Base-by-base conservation (phyloP, 2,888 invertebrate genomes). In the Apotomis turbidana region DNA sequence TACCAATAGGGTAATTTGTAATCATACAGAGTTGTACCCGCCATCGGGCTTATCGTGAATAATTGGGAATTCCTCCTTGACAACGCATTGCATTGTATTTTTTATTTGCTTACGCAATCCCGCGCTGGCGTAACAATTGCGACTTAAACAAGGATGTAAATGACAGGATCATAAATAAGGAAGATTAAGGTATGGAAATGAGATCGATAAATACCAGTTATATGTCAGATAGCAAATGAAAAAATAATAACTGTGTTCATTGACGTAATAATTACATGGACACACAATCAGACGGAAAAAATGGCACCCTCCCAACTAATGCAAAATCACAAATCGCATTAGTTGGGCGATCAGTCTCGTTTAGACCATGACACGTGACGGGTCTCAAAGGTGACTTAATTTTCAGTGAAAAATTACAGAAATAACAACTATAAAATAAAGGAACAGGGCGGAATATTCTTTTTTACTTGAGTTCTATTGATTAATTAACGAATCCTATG, bases 1-100 rank as follows among this genome's bases (percentile, higher is more conserved):
- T 27, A 49, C 49, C 10, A 81, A 81, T 83, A 77, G 62, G 71
- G 74, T 75, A 74, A 80, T 87, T 87, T 85, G 79, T 83, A 85
- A 82, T 80, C 84, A 46, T 12, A 46, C 27, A 12, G 8, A 67
- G 68, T 58, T 44, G 15, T 49, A 13, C 55, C 49, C 13, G n/a
- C 46, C 12, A 46, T 10, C 5, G 36, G 36, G 5, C 36, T 46
- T 44, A 13, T 52, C 38, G 58, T 68, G 52, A 68, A 68, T 61
- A 67, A 62, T 71, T 71, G 75, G 76, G 75, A 76, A 76, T 74
- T 75, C 68, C 63, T 68, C 59, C 74, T 76, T 68, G 55, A 72
- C 64, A 49, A 64, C 46, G 41, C 62, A 58, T 62, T 67, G 68
- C 63, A 71, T 73, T 71, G 73, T 68, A 61, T 75, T 76, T 74